A percentile compares a stretch with the other conserved stretches of the same genome.
Evolutionary conservation across 2,888 invertebrate genomes (phyloP).

Genomic region (Choreutis nemorana): DNA sequence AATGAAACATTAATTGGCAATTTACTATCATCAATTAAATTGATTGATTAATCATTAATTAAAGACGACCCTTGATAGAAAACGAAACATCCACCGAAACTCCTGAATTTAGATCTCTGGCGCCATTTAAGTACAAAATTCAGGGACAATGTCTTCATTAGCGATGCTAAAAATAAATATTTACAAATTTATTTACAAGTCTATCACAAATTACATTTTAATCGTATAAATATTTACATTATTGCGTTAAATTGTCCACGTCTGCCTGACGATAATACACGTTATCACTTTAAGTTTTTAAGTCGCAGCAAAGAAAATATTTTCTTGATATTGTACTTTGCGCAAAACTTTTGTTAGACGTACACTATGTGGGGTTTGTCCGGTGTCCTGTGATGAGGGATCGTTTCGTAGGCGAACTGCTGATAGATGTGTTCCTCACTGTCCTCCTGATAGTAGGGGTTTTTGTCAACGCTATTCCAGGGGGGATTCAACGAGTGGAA

Average conservation of each 20-base stretch:
- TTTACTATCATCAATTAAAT: too few relatives aligned
- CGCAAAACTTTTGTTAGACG: slow-evolving; percentile 60
- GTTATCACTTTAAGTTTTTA: slow-evolving; percentile 22
- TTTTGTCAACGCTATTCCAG: slow-evolving; percentile 60
- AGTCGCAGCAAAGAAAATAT: slow-evolving; percentile 40
- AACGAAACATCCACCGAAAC: too few relatives aligned
- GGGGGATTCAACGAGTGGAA: slow-evolving; percentile 60
- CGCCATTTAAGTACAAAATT: slow-evolving; percentile 57
- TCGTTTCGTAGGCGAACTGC: slow-evolving; percentile 61
- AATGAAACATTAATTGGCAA: neutral
- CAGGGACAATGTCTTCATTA: slow-evolving; percentile 46
- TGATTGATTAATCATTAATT: too few relatives aligned
- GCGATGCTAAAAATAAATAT: slow-evolving; percentile 36
- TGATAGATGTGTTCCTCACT: slow-evolving; percentile 62
- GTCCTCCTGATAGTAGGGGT: slow-evolving; percentile 56
- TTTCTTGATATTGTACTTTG: slow-evolving; percentile 44
- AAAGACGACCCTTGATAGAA: too few relatives aligned
- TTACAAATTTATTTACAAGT: slow-evolving; percentile 61
- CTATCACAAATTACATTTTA: slow-evolving; percentile 64
- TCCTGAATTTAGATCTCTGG: slow-evolving; percentile 17
- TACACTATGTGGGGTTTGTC: slow-evolving; percentile 69
- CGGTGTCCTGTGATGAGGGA: slow-evolving; percentile 59
- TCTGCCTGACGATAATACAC: slow-evolving; percentile 35
- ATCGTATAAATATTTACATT: slow-evolving; percentile 62
- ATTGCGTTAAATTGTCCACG: slow-evolving; percentile 49